Percentiles rank a stretch among this genome's conserved stretches.
Conservation (phyloP, 2,797 vertebrate genomes). For the Sebastes iracundus region DNA sequence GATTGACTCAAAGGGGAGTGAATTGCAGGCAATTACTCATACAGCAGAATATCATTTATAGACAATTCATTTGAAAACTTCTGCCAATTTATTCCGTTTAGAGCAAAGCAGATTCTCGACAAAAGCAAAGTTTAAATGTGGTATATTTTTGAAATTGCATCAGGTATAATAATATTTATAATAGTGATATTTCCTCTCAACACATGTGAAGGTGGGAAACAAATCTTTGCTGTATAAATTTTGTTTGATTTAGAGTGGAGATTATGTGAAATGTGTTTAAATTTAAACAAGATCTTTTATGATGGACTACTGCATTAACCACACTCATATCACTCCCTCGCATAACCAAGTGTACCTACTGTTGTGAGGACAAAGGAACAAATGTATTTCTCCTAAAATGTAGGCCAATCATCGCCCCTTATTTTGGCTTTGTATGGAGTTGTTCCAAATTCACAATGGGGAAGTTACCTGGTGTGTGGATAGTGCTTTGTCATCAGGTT, state of each 20-base stretch:
- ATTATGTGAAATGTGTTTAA: not conserved
- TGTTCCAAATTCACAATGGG: slow-evolving; percentile 59
- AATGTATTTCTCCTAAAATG: slow-evolving; percentile 42
- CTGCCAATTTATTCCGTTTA: slow-evolving; percentile 59
- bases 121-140: slow-evolving; percentile 36
- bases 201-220: not conserved
- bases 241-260: not conserved
- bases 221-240: not conserved
- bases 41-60: slow-evolving; percentile 78
- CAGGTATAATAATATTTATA: slow-evolving; percentile 21
- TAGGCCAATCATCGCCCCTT: slow-evolving; percentile 43
- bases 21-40: slow-evolving; percentile 82
- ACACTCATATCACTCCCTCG: not conserved
- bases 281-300: not conserved
- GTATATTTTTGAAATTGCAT: slow-evolving; percentile 16
- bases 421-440: slow-evolving; percentile 58
- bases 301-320: not conserved
- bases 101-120: slow-evolving; percentile 8
- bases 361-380: slow-evolving; percentile 35
- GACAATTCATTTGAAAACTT: slow-evolving; percentile 71
- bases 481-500: slow-evolving; percentile 80
- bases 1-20: slow-evolving; percentile 83
- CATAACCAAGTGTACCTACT: not conserved
- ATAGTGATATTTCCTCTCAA: not conserved
- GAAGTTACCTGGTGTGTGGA: slow-evolving; percentile 61